Base-by-base conservation (phyloP, 2,888 invertebrate species). In the Ectemnius continuus region DNA sequence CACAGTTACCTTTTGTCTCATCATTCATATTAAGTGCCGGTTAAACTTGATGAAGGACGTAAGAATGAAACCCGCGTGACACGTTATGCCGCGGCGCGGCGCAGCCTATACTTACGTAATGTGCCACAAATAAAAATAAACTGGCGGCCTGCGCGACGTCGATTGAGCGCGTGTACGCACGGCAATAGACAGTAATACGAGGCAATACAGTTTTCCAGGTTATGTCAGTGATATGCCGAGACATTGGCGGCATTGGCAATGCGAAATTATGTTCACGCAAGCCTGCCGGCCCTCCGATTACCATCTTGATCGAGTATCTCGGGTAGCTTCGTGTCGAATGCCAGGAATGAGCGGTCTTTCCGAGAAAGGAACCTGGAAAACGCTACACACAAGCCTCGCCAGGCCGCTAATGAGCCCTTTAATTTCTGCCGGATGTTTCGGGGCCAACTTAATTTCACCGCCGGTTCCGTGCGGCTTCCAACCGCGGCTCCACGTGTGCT, bases 61-160 rank as follows among this genome's bases (percentile, higher is more conserved):
- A 78, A 84, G 73, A 81, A 76, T 80, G 81, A 77, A 86, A 78
- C 68, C 68, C 70, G 45, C 47, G 59, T 74, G 76, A 81, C 78
- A 36, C 23, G 81, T 73, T 76, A 80, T 76, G 77, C 74, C 68
- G 68, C 59, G 57, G 45, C 68, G 68, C 59, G 57, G 45, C 57
- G 28, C 63, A 16, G 47, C n/a, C 13, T 45, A 60, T 67, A 67
- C 70, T 84, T 77, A 78, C 74, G 79, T 79, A 84, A 84, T 76
- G n/a, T 36, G 48, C 59, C 64, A 70, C 78, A 79, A 80, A 85
- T 85, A 83, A 85, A 84, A 84, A 76, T 67, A 74, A 61, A 52
- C 60, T 45, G 45, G n/a, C 13, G 14, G n/a, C 46, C 65, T 46
- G 14, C 36, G 56, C 59, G 52, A 26, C 56, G 16, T 6, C 47